phyloP scores from a whole-genome alignment of 2,113 vertebrate genomes.

The Bos indicus region DNA sequence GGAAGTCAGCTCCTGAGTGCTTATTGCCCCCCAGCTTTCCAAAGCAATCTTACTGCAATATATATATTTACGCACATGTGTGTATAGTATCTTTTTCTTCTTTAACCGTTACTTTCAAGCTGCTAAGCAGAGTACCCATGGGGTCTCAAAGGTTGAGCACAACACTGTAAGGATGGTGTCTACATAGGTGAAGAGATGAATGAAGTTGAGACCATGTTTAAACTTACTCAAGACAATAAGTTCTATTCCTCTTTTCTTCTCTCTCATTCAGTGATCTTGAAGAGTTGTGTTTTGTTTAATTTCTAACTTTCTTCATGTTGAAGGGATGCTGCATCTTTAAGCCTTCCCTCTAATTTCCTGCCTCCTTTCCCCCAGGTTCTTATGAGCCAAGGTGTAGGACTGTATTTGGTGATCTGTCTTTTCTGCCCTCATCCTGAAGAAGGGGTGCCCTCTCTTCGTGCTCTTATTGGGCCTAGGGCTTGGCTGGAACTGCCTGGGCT shows the following conservation, averaged over 20 bases:
- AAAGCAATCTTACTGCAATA: background rate
- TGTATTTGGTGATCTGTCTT: background rate
- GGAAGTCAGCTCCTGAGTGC: background rate
- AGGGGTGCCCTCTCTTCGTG: background rate
- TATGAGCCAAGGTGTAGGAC: background rate
- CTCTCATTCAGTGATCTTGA: background rate
- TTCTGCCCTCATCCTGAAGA: background rate
- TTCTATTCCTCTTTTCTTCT: background rate
- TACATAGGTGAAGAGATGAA: background rate
- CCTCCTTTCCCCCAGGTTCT: background rate
- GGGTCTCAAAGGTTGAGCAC: background rate
- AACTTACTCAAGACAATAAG: background rate
- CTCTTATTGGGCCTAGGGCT: slow-evolving; percentile 34
- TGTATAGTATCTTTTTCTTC: background rate
- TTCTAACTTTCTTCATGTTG: background rate
- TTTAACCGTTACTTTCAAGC: background rate
- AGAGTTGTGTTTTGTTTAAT: background rate
- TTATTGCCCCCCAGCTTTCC: background rate
- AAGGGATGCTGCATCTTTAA: slow-evolving; percentile 12
- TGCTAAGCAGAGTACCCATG: background rate
- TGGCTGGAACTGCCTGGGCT: slow-evolving; percentile 59
- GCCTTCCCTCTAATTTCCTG: background rate
- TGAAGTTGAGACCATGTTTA: background rate
- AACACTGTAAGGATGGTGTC: background rate
- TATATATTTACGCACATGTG: background rate